phyloP scores from a whole-genome alignment of 2,113 vertebrate genomes.

The Myanophis thanlyinensis region DNA sequence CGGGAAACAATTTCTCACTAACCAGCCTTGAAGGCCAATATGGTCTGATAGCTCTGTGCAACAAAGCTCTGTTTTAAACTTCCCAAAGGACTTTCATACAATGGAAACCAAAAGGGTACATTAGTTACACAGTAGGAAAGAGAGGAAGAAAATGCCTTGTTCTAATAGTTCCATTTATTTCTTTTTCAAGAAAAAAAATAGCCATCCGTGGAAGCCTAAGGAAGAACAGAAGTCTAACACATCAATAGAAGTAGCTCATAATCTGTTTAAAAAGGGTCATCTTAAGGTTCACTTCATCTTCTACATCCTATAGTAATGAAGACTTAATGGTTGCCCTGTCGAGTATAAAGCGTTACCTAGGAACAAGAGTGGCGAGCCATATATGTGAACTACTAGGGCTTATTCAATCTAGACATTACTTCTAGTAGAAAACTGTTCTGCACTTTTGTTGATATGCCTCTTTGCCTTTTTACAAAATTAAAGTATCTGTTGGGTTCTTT shows the following conservation, averaged over 20 bases:
- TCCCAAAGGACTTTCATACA: conserved; percentile 55
- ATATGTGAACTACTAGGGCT: background rate
- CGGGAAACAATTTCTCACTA: conserved; percentile 33
- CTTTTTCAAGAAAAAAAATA: conserved; percentile 52
- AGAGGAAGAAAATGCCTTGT: conserved; percentile 22
- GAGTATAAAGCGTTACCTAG: background rate
- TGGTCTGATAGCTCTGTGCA: conserved; percentile 45
- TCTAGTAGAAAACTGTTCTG: background rate
- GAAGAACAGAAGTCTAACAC: conserved; percentile 42
- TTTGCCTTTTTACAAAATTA: background rate
- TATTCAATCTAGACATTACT: background rate
- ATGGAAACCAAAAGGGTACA: conserved; percentile 53
- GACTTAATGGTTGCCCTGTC: background rate
- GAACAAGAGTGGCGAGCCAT: background rate
- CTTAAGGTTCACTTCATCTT: conserved; percentile 45
- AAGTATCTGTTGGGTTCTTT: background rate
- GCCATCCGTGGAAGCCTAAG: conserved; percentile 35
- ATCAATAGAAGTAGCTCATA: background rate
- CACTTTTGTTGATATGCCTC: background rate
- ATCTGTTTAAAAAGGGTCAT: conserved; percentile 16
- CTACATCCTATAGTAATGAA: conserved; percentile 27
- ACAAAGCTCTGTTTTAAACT: conserved; percentile 43
- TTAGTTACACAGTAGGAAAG: conserved; percentile 44
- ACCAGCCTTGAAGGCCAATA: conserved; percentile 51
- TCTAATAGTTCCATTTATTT: conserved; percentile 37